phyloP scores from a whole-genome alignment of 2,888 invertebrate species.

The Drosophila mimica region DNA sequence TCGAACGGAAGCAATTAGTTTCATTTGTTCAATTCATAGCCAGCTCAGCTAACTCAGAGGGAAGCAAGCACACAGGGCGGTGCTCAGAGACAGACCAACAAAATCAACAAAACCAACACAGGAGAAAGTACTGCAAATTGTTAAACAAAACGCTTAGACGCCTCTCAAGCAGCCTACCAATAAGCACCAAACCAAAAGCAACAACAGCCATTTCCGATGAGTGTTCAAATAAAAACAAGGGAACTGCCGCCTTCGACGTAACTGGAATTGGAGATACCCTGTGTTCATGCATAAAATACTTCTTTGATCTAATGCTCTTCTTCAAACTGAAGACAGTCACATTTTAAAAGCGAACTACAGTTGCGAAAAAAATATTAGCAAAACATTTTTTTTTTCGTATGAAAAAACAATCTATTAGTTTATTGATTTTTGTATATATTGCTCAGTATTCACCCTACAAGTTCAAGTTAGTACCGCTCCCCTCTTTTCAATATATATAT shows the following conservation, averaged over 20 bases:
- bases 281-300: background rate
- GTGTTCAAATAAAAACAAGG: conserved; percentile 9
- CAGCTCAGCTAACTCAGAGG: conserved; percentile 11
- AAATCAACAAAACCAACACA: conserved; percentile 12
- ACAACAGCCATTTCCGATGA: conserved; percentile 15
- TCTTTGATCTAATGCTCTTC: background rate
- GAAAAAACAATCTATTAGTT: background rate
- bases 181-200: conserved; percentile 9
- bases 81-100: background rate
- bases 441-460: background rate
- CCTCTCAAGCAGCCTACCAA: conserved; percentile 35
- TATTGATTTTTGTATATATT: background rate
- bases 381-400: background rate
- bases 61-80: background rate
- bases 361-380: background rate
- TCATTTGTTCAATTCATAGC: conserved; percentile 44
- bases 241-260: background rate
- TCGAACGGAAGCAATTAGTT: conserved; percentile 77
- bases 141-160: conserved; percentile 63
- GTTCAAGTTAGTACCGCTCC: background rate
- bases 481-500: background rate
- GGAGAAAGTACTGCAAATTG: conserved; percentile 70
- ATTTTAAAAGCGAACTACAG: background rate
- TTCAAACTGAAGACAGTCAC: background rate
- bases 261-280: background rate